Conservation (phyloP, 1,140 invertebrate species). For the Lordiphosa mommai region DNA sequence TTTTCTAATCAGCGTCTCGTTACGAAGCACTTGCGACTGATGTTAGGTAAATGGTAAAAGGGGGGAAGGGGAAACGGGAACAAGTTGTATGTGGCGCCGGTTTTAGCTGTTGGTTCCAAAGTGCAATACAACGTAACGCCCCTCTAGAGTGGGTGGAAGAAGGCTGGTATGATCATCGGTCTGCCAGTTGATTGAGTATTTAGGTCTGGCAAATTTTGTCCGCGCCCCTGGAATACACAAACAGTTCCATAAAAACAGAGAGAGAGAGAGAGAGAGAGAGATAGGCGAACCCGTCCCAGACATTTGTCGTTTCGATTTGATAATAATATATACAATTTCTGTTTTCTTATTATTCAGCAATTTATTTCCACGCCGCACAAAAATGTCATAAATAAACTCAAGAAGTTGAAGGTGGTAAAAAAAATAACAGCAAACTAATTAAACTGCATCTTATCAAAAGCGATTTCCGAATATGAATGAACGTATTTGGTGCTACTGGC, state of each 20-base stretch:
- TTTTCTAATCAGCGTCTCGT: slow-evolving; percentile 5
- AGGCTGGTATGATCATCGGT: slow-evolving; percentile 9
- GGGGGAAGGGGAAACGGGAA: neutral
- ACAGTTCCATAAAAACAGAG: slow-evolving; percentile 4
- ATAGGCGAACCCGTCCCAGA: slow-evolving; percentile 4
- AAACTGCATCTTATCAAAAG: slow-evolving; percentile 2
- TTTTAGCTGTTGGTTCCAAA: slow-evolving; percentile 4
- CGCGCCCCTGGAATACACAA: slow-evolving; percentile 36
- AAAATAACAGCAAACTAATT: neutral
- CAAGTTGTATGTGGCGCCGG: neutral
- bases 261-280: neutral
- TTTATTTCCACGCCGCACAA: neutral
- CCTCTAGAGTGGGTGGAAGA: slow-evolving; percentile 1
- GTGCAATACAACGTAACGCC: slow-evolving; percentile 8
- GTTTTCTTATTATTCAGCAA: slow-evolving; percentile 11
- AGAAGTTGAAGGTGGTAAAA: slow-evolving; percentile 8
- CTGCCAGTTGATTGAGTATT: slow-evolving; percentile 39
- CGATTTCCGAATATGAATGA: slow-evolving; percentile 33
- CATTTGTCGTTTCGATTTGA: slow-evolving; percentile 2
- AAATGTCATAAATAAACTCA: slow-evolving; percentile 6
- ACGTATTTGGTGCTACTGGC: slow-evolving; percentile 19
- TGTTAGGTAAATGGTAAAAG: neutral
- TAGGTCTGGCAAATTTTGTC: slow-evolving; percentile 57
- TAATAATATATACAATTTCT: neutral
- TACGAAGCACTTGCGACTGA: neutral